A percentile compares a stretch with the other conserved stretches of the same genome.
Evolutionary conservation across 2,888 invertebrate genomes (phyloP).

Genomic region (Lepeophtheirus nordmannii): DNA sequence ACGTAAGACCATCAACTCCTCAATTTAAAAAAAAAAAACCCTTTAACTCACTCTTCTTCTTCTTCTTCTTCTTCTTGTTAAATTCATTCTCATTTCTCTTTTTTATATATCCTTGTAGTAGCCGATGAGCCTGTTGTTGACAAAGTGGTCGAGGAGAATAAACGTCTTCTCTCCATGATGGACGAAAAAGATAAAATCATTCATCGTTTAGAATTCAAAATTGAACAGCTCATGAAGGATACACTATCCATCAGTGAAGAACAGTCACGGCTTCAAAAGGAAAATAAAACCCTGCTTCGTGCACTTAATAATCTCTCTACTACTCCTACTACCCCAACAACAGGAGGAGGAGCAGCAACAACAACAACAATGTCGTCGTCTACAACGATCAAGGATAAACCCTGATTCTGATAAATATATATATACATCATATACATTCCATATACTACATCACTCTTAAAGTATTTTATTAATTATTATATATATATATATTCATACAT

Average conservation of each 20-base stretch:
- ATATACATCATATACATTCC: too few species aligned
- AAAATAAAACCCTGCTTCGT: conserved; percentile 34
- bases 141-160: conserved; percentile 33
- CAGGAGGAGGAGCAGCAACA: conserved; percentile 1
- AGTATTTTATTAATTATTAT: too few species aligned
- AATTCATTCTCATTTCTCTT: too few species aligned
- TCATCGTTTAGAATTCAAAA: conserved; percentile 33
- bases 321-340: conserved; percentile 25
- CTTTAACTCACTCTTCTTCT: background rate
- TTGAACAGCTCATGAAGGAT: conserved; percentile 34
- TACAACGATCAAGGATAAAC: too few species aligned
- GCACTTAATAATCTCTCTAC: conserved; percentile 35
- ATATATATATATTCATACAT: too few species aligned
- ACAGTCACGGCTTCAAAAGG: conserved; percentile 34
- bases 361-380: too few species aligned
- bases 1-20: too few species aligned
- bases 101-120: conserved; percentile 27
- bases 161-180: conserved; percentile 34
- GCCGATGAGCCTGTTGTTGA: background rate
- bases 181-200: conserved; percentile 37
- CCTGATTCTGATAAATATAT: too few species aligned
- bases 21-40: too few species aligned
- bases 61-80: background rate
- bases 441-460: too few species aligned
- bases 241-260: conserved; percentile 31